Evolutionary conservation across 1,140 invertebrate species (phyloP).

Genomic region (Sesamia nonagrioides): DNA sequence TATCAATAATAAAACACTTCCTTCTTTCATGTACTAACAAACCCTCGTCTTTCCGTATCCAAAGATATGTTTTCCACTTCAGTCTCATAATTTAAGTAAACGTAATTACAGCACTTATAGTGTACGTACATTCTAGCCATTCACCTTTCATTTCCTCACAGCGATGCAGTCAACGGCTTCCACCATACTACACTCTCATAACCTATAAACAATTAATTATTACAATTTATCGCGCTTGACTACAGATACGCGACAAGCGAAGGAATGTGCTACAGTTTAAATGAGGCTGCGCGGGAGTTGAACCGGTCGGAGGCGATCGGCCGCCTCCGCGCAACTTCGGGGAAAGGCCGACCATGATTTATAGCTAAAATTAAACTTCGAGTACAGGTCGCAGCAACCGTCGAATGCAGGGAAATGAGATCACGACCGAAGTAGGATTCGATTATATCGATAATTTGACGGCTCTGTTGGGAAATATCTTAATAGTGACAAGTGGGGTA

Average conservation of each 20-base stretch:
- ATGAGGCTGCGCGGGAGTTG: slow-evolving; percentile 81
- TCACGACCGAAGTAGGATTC: slow-evolving; percentile 33
- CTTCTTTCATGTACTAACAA: not conserved
- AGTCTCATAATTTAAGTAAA: slow-evolving; percentile 29
- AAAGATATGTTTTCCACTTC: slow-evolving; percentile 18
- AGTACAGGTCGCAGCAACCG: slow-evolving; percentile 46
- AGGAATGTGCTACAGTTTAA: slow-evolving; percentile 87
- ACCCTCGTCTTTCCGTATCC: slow-evolving; percentile 6
- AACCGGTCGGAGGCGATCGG: slow-evolving; percentile 75
- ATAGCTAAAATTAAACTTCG: slow-evolving; percentile 81
- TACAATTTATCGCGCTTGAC: slow-evolving; percentile 52
- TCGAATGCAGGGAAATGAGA: slow-evolving; percentile 49
- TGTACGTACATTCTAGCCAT: slow-evolving; percentile 26
- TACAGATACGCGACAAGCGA: slow-evolving; percentile 67
- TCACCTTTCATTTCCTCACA: slow-evolving; percentile 43
- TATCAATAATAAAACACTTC: not conserved
- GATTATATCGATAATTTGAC: slow-evolving; percentile 52
- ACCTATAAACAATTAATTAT: slow-evolving; percentile 45
- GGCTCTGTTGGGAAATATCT: slow-evolving; percentile 45
- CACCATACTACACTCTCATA: slow-evolving; percentile 27
- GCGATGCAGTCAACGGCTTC: slow-evolving; percentile 19
- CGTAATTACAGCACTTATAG: slow-evolving; percentile 34
- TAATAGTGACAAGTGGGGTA: slow-evolving; percentile 46
- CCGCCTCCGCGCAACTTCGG: slow-evolving; percentile 78
- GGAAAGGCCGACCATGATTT: slow-evolving; percentile 83